phyloP scores from a whole-genome alignment of 2,113 vertebrate species.

The Ictalurus punctatus region DNA sequence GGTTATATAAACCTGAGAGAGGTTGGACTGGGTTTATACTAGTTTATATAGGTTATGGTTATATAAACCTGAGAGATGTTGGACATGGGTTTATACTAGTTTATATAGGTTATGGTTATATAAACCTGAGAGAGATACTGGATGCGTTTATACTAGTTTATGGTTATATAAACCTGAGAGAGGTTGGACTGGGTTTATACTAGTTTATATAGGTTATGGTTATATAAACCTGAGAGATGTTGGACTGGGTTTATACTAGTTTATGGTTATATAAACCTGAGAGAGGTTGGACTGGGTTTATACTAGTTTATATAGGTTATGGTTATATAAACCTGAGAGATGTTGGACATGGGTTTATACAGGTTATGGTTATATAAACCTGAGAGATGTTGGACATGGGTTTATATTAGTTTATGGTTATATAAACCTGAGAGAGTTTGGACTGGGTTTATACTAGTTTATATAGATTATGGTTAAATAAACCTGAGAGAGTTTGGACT shows the following conservation, averaged over 20 bases:
- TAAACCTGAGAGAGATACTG: slow-evolving; percentile 65
- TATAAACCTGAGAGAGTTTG: not conserved
- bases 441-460: not conserved
- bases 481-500: not conserved
- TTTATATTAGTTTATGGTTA: not conserved
- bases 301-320: not conserved
- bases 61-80: slow-evolving; percentile 79
- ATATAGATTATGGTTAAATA: not conserved
- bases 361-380: not conserved
- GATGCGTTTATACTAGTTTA: not conserved
- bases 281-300: not conserved
- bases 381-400: not conserved
- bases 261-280: not conserved
- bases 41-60: not conserved
- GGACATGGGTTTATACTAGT: slow-evolving; percentile 57
- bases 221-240: not conserved
- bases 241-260: not conserved
- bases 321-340: slow-evolving; percentile 46
- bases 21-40: too few species aligned
- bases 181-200: not conserved
- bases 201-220: not conserved
- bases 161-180: not conserved
- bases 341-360: slow-evolving; percentile 58
- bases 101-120: not conserved
- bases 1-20: not conserved